Percentiles rank a stretch among this genome's conserved stretches.
Evolutionary conservation across 2,113 vertebrate species (phyloP).

Genomic region (Scatophagus argus): DNA sequence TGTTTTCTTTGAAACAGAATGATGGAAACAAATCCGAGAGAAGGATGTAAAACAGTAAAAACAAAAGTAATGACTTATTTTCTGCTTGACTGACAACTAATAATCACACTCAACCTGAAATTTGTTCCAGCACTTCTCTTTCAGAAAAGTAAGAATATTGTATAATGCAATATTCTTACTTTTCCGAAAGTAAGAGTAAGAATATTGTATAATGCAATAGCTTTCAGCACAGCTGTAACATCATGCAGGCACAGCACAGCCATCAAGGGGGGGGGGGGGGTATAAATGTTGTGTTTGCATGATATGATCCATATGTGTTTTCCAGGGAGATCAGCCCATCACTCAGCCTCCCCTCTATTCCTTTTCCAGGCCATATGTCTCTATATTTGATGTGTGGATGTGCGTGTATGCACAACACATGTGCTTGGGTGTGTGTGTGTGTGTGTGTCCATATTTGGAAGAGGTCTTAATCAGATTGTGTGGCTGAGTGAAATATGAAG

Average conservation of each 20-base stretch:
- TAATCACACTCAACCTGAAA: not conserved
- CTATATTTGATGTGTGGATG: constrained; percentile 51
- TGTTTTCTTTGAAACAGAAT: not conserved
- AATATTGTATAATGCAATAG: not conserved
- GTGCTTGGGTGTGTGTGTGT: constrained; percentile 23
- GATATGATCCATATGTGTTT: constrained; percentile 39
- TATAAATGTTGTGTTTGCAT: constrained; percentile 15
- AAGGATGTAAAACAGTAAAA: not conserved
- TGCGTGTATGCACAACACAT: constrained; percentile 25
- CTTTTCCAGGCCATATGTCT: constrained; percentile 62
- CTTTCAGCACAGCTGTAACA: not conserved
- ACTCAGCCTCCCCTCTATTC: constrained; percentile 17
- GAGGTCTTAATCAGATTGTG: constrained; percentile 67
- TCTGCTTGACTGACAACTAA: constrained; percentile 38
- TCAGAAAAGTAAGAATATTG: not conserved
- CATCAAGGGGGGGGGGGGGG: not conserved
- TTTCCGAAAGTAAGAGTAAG: not conserved
- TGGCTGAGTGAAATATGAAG: constrained; percentile 73
- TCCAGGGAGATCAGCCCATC: constrained; percentile 30
- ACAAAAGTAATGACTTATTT: constrained; percentile 32
- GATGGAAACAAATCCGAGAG: not conserved
- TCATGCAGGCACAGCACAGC: not conserved
- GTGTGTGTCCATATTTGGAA: constrained; percentile 34
- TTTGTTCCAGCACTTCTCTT: not conserved
- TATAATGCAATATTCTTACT: too few species aligned